These are phyloP conservation scores for Andrena hattorfiana DNA, from an alignment of 2,888 invertebrate genomes.

Conservation along the genomic window DNA sequence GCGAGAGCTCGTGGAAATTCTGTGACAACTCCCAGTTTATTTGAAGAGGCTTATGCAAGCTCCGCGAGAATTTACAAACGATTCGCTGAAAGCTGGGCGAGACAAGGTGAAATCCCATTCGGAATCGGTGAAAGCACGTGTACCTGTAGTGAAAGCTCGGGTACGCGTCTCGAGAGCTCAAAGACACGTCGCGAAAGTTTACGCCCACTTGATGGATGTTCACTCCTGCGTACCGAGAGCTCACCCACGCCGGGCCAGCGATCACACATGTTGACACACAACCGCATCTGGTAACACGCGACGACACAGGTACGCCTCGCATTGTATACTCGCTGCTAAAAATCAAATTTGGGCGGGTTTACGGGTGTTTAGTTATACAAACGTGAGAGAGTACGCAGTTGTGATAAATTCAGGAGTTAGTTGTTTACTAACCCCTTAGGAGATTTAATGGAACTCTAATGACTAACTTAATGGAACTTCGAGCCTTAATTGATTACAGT, in stretches of 20 bases:
- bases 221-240: slow-evolving; percentile 1
- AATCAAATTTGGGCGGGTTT: slow-evolving; percentile 13
- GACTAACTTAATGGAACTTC: no score
- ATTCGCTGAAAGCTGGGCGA: slow-evolving; percentile 9
- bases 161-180: slow-evolving; percentile 14
- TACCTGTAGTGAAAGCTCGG: not conserved
- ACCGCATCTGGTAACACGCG: slow-evolving; percentile 7
- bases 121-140: slow-evolving; percentile 7
- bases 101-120: not conserved
- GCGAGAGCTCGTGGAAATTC: not conserved
- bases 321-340: not conserved
- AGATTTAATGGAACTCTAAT: no score
- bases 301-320: not conserved
- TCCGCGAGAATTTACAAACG: not conserved
- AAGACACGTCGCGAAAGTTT: slow-evolving; percentile 21
- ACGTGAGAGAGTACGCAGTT: no score
- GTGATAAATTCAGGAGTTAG: no score
- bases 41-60: not conserved
- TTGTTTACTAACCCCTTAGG: no score
- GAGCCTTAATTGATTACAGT: no score
- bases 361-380: slow-evolving; percentile 1
- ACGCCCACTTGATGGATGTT: slow-evolving; percentile 15
- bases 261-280: slow-evolving; percentile 9
- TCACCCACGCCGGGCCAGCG: not conserved
- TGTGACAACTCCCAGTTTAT: not conserved